Base-by-base conservation (phyloP, 2,797 vertebrate genomes). In the Syngnathus rostellatus region DNA sequence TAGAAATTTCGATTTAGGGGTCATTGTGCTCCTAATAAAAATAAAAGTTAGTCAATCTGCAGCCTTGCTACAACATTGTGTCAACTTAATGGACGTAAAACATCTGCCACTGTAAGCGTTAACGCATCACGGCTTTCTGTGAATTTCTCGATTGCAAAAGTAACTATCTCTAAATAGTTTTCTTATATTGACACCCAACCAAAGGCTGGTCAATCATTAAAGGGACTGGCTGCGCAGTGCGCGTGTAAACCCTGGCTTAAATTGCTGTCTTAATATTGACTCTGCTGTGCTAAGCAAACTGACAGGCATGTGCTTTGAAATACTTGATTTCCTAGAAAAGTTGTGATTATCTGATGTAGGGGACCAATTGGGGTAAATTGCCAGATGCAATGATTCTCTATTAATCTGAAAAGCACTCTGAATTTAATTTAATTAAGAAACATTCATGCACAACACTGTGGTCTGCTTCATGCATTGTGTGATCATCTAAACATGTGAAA, bases 261-360 rank as follows among this genome's bases (percentile, higher is more conserved):
- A 87, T 86, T 82, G 85, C 81, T 84, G 85, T 80, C 85, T 88
- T 88, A 85, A 88, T 90, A 89, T 90, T 90, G 86, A 89, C 86
- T 85, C 71, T 84, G 72, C 83, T 87, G 75, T 83, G 86, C 86
- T 84, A 88, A 86, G 83, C 81, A 88, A 89, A 89, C 86, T 79
- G 76, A 23, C 78, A 21, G 68, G 81, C 78, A 81, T 87, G 77
- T 31, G 71, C 80, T 85, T 83, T 74, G 84, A 86, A 86, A 83
- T 79, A 85, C 76, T 84, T 77, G 78, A 88, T 83, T 89, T 72
- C 80, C 69, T 83, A 83, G 75, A 87, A 85, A 85, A 76, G 80
- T 81, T 75, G 78, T 79, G 79, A 75, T 82, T 81, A 77, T 45
- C 21, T 62, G 41, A 23, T 68, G 82, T n/a, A 4, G 12, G 1